Evolutionary conservation across 2,888 invertebrate genomes (phyloP).

Genomic region (Pinctada fucata): DNA sequence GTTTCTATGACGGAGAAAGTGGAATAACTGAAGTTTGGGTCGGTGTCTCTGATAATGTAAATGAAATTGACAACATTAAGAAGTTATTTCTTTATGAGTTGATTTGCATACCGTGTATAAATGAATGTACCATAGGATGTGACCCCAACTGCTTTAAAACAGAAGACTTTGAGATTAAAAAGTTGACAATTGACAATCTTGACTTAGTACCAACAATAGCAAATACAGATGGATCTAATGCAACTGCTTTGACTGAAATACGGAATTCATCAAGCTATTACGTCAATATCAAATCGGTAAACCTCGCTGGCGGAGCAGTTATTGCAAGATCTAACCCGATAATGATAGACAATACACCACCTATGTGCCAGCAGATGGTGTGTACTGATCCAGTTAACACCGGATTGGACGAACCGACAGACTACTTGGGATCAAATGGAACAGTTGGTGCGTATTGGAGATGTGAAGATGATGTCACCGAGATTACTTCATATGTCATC

Average conservation of each 20-base stretch:
- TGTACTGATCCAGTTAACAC: conserved; percentile 57
- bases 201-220: conserved; percentile 24
- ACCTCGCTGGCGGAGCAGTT: conserved; percentile 51
- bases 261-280: conserved; percentile 47
- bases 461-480: conserved; percentile 25
- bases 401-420: conserved; percentile 35
- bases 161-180: conserved; percentile 30
- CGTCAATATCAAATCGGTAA: conserved; percentile 48
- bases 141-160: conserved; percentile 34
- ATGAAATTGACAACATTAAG: conserved; percentile 41
- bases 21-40: conserved; percentile 53
- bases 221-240: not conserved
- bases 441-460: conserved; percentile 31
- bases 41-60: conserved; percentile 49
- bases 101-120: conserved; percentile 49
- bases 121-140: conserved; percentile 43
- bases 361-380: conserved; percentile 46
- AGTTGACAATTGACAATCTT: conserved; percentile 23
- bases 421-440: conserved; percentile 4
- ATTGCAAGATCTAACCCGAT: conserved; percentile 49
- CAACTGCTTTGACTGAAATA: not conserved
- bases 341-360: conserved; percentile 54
- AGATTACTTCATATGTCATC: conserved; percentile 31
- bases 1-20: conserved; percentile 54
- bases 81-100: conserved; percentile 37